Percentiles rank a stretch among this genome's conserved stretches.
Conservation (phyloP, 2,797 vertebrate species). For the Rhinatrema bivittatum region DNA sequence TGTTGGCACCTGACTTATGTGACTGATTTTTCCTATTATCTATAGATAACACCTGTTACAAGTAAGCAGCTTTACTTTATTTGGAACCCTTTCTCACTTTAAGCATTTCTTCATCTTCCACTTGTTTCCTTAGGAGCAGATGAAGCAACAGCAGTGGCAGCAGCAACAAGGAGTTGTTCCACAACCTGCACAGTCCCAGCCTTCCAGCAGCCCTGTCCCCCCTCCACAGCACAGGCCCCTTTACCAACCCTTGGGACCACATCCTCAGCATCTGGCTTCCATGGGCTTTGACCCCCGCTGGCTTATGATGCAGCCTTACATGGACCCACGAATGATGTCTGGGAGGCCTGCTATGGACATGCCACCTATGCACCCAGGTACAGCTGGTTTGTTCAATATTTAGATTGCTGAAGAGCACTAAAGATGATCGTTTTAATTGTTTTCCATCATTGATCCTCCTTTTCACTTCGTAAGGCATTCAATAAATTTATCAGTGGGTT, state of each 20-base stretch:
- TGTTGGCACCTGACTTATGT: too few relatives aligned
- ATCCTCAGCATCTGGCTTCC: constrained; percentile 85
- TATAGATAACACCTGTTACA: too few relatives aligned
- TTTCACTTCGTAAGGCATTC: too few relatives aligned
- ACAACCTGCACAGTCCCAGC: constrained; percentile 55
- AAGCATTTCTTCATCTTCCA: too few relatives aligned
- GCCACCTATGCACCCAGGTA: constrained; percentile 85
- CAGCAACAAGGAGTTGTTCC: constrained; percentile 78
- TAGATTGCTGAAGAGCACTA: too few relatives aligned
- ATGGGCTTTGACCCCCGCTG: constrained; percentile 97
- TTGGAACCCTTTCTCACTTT: too few relatives aligned
- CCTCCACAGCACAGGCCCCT: constrained; percentile 86
- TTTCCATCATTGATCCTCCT: too few relatives aligned
- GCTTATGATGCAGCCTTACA: constrained; percentile 98
- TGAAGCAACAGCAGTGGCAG: constrained; percentile 83
- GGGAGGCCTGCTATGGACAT: constrained; percentile 87
- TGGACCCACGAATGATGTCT: constrained; percentile 95
- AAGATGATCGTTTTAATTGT: too few relatives aligned
- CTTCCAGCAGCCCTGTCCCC: constrained; percentile 67
- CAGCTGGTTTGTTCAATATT: not conserved
- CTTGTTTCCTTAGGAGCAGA: constrained; percentile 81
- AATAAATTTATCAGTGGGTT: too few relatives aligned
- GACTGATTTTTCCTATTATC: too few relatives aligned
- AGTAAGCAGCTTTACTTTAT: too few relatives aligned
- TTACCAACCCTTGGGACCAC: constrained; percentile 88